Percentiles rank a stretch among this genome's conserved stretches.
Conservation (phyloP, 2,113 vertebrate genomes). For the Tychaedon coryphoeus region DNA sequence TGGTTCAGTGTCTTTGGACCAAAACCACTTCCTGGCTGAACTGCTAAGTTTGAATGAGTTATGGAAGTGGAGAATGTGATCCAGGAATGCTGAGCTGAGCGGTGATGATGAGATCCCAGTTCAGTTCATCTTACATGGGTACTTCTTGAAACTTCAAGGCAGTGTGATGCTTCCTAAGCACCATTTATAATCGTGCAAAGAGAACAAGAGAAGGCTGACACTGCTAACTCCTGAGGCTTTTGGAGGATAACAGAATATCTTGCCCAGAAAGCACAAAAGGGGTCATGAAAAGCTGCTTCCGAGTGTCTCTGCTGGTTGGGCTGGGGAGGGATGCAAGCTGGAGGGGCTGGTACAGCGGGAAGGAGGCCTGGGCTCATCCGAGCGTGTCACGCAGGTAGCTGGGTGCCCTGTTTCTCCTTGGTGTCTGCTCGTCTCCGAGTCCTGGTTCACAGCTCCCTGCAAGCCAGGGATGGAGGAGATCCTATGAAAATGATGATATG, state of each 20-base stretch:
- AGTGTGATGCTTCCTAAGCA: background rate
- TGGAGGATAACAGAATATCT: background rate
- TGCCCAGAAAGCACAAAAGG: background rate
- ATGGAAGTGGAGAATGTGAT: background rate
- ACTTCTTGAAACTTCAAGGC: background rate
- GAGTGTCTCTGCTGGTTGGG: background rate
- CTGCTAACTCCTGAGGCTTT: background rate
- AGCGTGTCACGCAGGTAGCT: conserved; percentile 66
- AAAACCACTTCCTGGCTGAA: background rate
- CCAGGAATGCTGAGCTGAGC: background rate
- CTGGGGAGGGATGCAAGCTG: background rate
- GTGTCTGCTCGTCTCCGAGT: conserved; percentile 64
- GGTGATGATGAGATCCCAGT: background rate
- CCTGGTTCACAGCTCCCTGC: conserved; percentile 76
- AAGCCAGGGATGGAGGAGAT: conserved; percentile 91
- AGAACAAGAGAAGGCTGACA: background rate
- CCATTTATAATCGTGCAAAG: too few species aligned
- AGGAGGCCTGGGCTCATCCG: conserved; percentile 37
- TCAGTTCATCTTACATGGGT: background rate
- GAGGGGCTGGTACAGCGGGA: background rate
- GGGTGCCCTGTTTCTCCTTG: conserved; percentile 81
- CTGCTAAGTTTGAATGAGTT: background rate
- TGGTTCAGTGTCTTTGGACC: background rate
- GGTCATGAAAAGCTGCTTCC: background rate
- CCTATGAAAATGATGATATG: conserved; percentile 99